Conservation (phyloP, 2,888 invertebrate species). For the Leptinotarsa juncta region DNA sequence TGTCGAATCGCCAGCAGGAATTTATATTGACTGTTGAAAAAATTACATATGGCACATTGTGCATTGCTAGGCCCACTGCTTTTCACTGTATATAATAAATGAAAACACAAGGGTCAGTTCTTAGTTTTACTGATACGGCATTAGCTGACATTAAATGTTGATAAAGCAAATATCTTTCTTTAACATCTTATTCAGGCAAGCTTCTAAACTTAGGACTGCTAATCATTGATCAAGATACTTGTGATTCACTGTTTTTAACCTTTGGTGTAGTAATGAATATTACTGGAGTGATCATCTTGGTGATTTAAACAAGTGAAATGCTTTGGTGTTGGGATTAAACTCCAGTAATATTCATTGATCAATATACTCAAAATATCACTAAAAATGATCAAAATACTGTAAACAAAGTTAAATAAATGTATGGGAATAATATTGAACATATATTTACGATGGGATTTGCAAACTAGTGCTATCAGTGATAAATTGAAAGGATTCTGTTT, state of each 20-base stretch:
- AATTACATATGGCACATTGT: background rate
- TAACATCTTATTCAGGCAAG: background rate
- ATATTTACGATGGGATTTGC: background rate
- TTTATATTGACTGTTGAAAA: background rate
- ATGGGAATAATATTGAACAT: background rate
- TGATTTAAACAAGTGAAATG: no score
- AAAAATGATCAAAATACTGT: background rate
- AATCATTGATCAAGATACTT: background rate
- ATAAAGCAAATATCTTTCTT: background rate
- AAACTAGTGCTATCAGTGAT: background rate
- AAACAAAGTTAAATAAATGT: background rate
- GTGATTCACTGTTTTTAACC: no score
- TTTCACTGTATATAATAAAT: background rate
- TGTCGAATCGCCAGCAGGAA: background rate
- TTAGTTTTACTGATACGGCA: background rate
- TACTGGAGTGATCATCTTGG: no score
- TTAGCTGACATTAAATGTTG: background rate
- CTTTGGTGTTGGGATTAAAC: no score
- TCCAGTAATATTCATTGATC: no score
- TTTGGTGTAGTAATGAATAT: no score
- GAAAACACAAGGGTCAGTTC: background rate
- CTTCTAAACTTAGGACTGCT: background rate
- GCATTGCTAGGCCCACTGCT: background rate
- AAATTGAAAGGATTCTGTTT: background rate
- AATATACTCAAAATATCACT: no score